These are phyloP conservation scores for Seladonia tumulorum DNA, from an alignment of 2,888 invertebrate genomes.

Conservation along the genomic window DNA sequence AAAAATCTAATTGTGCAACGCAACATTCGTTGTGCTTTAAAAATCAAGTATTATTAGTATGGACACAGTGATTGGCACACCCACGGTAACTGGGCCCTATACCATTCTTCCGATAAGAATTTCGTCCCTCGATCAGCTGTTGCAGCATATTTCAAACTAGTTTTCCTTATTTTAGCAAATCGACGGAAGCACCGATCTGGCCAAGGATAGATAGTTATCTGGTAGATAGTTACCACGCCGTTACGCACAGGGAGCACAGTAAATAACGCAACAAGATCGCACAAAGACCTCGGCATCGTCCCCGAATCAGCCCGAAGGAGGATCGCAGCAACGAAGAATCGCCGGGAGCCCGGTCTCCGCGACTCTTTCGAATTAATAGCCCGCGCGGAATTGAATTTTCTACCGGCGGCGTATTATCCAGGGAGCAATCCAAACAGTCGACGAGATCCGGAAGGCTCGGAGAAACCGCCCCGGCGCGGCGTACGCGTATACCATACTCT, in stretches of 20 bases:
- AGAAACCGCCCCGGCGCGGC: conserved; percentile 32
- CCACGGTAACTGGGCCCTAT: too few relatives aligned
- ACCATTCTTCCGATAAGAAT: too few relatives aligned
- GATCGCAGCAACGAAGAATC: background rate
- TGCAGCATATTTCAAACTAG: background rate
- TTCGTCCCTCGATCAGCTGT: too few relatives aligned
- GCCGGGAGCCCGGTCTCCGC: conserved; percentile 3
- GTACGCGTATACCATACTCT: conserved; percentile 28
- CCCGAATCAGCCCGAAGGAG: background rate
- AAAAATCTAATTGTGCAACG: too few relatives aligned
- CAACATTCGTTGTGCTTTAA: too few relatives aligned
- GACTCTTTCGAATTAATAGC: conserved; percentile 57
- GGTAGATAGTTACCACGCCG: background rate
- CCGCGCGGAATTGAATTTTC: conserved; percentile 59
- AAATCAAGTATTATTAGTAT: too few relatives aligned
- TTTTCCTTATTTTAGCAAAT: background rate
- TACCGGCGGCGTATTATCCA: conserved; percentile 55
- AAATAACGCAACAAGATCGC: background rate
- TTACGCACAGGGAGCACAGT: background rate
- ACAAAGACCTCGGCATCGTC: background rate
- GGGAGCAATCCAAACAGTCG: conserved; percentile 55
- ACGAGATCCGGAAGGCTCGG: conserved; percentile 37
- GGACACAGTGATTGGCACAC: too few relatives aligned
- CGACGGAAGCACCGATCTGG: background rate
- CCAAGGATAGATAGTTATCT: too few relatives aligned